These are phyloP conservation scores for Hylaeus volcanicus DNA, from an alignment of 1,140 invertebrate species.

Conservation along the genomic window DNA sequence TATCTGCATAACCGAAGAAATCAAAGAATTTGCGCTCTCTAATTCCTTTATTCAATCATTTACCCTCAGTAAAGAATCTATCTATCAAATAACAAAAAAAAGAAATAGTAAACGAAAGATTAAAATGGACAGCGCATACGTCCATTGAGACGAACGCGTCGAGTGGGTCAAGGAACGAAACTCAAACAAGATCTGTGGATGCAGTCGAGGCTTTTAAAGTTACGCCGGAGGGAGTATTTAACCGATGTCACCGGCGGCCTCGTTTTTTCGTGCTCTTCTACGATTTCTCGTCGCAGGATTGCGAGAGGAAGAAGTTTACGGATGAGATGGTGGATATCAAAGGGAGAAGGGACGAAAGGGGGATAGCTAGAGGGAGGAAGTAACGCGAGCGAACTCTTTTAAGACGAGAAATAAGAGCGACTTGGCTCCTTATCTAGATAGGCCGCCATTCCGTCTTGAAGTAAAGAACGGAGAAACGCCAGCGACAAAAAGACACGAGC, in stretches of 20 bases:
- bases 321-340: neutral
- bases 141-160: no score
- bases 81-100: no score
- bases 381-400: slow-evolving; percentile 41
- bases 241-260: neutral
- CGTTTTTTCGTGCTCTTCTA: neutral
- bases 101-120: no score
- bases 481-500: slow-evolving; percentile 54
- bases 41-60: no score
- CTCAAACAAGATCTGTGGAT: neutral
- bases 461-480: slow-evolving; percentile 50
- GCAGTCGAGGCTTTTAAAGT: neutral
- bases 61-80: no score
- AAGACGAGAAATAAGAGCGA: slow-evolving; percentile 59
- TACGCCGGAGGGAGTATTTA: slow-evolving; percentile 3
- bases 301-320: slow-evolving; percentile 25
- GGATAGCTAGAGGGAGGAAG: neutral
- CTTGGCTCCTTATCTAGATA: slow-evolving; percentile 60
- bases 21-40: no score
- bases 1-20: no score
- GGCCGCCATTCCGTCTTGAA: slow-evolving; percentile 52
- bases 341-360: no score
- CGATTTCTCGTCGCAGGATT: slow-evolving; percentile 22
- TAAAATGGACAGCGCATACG: no score
- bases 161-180: neutral